Base-by-base conservation (phyloP, 1,140 invertebrate species). In the Phortica variegata region DNA sequence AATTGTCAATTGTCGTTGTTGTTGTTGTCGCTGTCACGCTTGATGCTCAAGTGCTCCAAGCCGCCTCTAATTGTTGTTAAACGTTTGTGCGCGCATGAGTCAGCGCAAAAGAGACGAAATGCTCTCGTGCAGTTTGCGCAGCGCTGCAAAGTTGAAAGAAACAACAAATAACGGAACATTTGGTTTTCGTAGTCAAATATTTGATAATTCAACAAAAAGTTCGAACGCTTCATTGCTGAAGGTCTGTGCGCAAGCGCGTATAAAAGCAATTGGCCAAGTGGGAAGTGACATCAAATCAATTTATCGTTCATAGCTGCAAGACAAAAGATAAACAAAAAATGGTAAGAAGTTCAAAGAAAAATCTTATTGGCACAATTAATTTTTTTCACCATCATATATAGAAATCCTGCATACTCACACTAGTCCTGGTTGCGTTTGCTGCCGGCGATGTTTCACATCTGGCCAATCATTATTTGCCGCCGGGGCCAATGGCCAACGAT, bases 391-490 rank as follows among this genome's bases (percentile, higher is more conserved):
- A 33, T 18, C 2, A 18, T n/a, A 39, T 15, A 51, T 45, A 68
- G 63, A 68, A 40, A 60, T 29, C 45, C 54, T 43, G 49, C 57
- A 49, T 41, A 47, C 46, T 59, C 10, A 47, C 49, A 7, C 29
- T 69, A 2, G 33, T 55, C n/a, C 23, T 65, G 16, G 56, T 55
- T 31, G 52, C 62, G 42, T 73, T 66, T 49, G 65, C 51, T 31
- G 44, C 52, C 20, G 70, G 61, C 3, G 70, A 73, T 73, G 70
- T 73, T 3, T 73, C 70, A 20, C 70, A 73, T 46, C 41, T 73
- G 44, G 7, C 53, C 17, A 49, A 47, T 23, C 47, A 56, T 34
- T 66, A 69, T 41, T 42, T 73, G 52, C 69, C 70, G 1, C 69
- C 69, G 12, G 61, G 58, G 13, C 54, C 47, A 40, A 57, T 60